These are phyloP conservation scores for Micrastur ruficollis DNA, from an alignment of 2,797 vertebrate species.

Conservation along the genomic window DNA sequence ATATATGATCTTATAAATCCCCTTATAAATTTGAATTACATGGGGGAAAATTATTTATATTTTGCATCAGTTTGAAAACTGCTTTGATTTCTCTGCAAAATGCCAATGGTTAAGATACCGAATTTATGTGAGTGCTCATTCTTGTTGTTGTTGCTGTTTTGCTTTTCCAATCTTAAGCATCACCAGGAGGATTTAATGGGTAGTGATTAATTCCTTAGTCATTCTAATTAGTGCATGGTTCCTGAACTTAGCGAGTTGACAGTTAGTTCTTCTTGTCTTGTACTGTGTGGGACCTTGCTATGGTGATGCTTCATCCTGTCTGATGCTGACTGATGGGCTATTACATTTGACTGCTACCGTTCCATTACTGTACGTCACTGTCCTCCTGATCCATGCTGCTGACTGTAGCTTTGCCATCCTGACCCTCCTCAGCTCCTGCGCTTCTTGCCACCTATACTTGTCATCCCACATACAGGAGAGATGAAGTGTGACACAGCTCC, in stretches of 20 bases:
- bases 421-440: not conserved
- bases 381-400: not conserved
- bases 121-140: not conserved
- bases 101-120: not conserved
- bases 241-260: not conserved
- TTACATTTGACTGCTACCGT: not conserved
- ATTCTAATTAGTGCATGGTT: conserved; percentile 6
- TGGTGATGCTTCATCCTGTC: not conserved
- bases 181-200: not conserved
- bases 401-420: not conserved
- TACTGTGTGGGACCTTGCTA: not conserved
- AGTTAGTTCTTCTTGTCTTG: not conserved
- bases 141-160: not conserved
- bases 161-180: not conserved
- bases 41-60: not conserved
- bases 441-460: not conserved
- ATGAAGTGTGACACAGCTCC: not conserved
- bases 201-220: not conserved
- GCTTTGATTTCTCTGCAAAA: not conserved
- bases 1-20: not conserved
- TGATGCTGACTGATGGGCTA: not conserved
- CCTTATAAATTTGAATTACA: not conserved
- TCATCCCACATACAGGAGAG: not conserved
- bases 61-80: not conserved
- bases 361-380: not conserved